Evolutionary conservation across 2,888 invertebrate species (phyloP).

Genomic region (Labia minor): DNA sequence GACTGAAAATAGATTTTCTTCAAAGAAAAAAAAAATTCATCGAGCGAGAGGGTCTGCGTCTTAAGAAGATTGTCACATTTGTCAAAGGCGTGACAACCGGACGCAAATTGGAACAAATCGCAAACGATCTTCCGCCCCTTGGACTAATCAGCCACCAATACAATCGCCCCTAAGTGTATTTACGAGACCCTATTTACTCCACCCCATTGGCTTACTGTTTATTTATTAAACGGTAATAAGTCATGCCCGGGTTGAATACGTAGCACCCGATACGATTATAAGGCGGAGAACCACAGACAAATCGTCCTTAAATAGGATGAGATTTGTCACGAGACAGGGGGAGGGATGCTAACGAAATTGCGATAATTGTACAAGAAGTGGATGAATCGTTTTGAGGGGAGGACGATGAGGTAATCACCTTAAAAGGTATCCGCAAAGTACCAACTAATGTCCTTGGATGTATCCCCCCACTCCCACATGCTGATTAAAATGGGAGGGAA

Average conservation of each 20-base stretch:
- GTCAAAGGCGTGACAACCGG: constrained; percentile 3
- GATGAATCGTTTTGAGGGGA: not conserved
- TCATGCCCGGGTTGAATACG: not conserved
- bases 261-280: not conserved
- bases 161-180: not conserved
- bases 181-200: constrained; percentile 2
- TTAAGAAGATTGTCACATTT: constrained; percentile 5
- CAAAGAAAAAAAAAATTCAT: not conserved
- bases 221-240: constrained; percentile 7
- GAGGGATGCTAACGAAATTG: not conserved
- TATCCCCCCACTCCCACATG: no score
- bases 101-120: constrained; percentile 13
- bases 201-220: not conserved
- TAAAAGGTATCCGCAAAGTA: not conserved
- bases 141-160: not conserved
- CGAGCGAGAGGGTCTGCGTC: not conserved
- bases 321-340: not conserved
- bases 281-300: not conserved
- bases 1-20: not conserved
- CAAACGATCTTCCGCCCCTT: not conserved
- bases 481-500: no score
- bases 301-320: constrained; percentile 13
- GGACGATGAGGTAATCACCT: not conserved
- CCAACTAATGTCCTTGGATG: not conserved
- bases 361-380: constrained; percentile 13